These are phyloP conservation scores for Podarcis raffonei DNA, from an alignment of 2,113 vertebrate species.

Conservation along the genomic window DNA sequence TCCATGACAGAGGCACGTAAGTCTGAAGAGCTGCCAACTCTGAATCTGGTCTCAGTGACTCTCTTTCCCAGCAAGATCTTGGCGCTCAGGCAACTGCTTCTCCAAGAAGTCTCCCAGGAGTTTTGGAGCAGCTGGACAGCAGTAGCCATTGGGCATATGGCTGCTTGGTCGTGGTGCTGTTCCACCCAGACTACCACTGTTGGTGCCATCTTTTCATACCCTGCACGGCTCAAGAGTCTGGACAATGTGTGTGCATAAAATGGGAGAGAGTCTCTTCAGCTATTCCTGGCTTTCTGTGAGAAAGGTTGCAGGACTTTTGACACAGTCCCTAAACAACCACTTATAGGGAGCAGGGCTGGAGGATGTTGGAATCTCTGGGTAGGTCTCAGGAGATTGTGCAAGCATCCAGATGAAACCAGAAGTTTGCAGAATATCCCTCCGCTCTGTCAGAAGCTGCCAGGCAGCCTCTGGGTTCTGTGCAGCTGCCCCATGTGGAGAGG, in stretches of 20 bases:
- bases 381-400: no score
- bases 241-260: neutral
- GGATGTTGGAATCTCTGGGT: neutral
- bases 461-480: neutral
- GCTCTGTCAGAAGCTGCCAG: neutral
- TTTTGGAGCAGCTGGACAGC: neutral
- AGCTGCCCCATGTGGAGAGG: neutral
- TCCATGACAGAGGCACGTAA: conserved; percentile 52
- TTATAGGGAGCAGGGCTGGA: neutral
- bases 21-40: neutral
- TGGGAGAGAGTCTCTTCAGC: neutral
- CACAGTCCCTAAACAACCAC: neutral
- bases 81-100: neutral
- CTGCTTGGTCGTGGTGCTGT: accelerated
- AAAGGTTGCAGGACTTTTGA: neutral
- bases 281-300: neutral
- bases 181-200: no score
- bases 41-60: accelerated
- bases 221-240: neutral
- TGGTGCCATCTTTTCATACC: neutral
- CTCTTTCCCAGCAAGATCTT: neutral
- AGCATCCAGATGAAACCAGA: neutral
- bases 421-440: neutral
- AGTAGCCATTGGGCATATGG: neutral
- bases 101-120: neutral